Base-by-base conservation (phyloP, 2,113 vertebrate species). In the Symphodus melops region DNA sequence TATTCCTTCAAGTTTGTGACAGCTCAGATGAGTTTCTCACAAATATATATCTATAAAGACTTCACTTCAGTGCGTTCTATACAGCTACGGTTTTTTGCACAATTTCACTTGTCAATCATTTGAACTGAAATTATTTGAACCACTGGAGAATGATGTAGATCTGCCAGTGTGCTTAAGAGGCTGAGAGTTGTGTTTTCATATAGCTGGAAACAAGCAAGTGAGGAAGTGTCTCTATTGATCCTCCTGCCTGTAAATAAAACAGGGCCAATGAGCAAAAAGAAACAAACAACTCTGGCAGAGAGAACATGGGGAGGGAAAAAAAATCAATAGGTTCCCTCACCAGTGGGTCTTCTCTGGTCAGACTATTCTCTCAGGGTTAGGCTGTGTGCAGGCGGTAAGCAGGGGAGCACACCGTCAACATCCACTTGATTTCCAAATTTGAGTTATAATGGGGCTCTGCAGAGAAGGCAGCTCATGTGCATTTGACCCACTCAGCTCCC, bases 71-170 rank as follows among this genome's bases (percentile, higher is more conserved):
- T 17, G 28, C 7, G 4, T 65, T 86, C 68, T 60, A 60, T 72
- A 39, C 68, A 82, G 82, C 71, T 77, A 72, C 82, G 48, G 48
- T 84, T 73, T 91, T 48, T 41, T 79, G 79, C 86, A 83, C 91
- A 93, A 94, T 95, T 95, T 93, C 91, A 93, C 90, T 83, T 92
- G 93, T 94, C 94, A 94, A 84, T 95, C 93, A 94, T 89, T 93
- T 91, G 78, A 92, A 83, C 78, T 84, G 49, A 87, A 88, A 90
- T 90, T 55, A 89, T 94, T 89, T 88, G 84, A 92, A 92, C 86
- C 93, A 90, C 80, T 83, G 88, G 91, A 94, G 87, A 91, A 91
- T 77, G 44, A 89, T 93, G 88, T 91, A 91, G 92, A 92, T 88
- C 67, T 86, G 81, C 78, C 73, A 67, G 72, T 72, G 79, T 52